phyloP scores from a whole-genome alignment of 2,113 vertebrate genomes.

The Lathamus discolor region DNA sequence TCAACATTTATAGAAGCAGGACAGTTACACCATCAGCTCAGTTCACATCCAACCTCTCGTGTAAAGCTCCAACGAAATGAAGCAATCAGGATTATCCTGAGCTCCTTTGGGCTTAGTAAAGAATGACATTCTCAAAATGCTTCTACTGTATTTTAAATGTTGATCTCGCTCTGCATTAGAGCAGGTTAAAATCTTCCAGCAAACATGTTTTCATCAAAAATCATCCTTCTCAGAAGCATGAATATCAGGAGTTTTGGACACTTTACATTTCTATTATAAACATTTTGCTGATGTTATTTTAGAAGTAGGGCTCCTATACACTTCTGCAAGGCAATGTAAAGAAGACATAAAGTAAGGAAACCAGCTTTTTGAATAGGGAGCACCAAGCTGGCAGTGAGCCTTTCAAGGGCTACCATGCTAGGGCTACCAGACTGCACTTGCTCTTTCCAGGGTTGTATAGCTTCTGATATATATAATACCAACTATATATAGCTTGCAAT shows the following conservation, averaged over 20 bases:
- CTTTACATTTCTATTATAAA: background rate
- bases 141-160: conserved; percentile 9
- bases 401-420: background rate
- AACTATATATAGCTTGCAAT: background rate
- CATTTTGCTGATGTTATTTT: background rate
- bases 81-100: conserved; percentile 27
- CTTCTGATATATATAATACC: background rate
- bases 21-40: background rate
- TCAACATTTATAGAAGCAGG: background rate
- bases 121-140: conserved; percentile 36
- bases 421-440: background rate
- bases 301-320: background rate
- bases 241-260: background rate
- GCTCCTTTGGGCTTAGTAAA: background rate
- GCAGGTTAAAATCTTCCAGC: background rate
- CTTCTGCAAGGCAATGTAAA: background rate
- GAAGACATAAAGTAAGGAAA: background rate
- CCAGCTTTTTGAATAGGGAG: background rate
- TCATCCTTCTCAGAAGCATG: background rate
- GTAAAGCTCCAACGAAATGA: background rate
- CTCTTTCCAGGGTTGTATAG: background rate
- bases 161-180: background rate
- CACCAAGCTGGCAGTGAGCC: background rate
- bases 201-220: background rate
- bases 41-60: background rate